A percentile compares a stretch with the other conserved stretches of the same genome.
Evolutionary conservation across 2,113 vertebrate genomes (phyloP).

Genomic region (Python bivittatus): DNA sequence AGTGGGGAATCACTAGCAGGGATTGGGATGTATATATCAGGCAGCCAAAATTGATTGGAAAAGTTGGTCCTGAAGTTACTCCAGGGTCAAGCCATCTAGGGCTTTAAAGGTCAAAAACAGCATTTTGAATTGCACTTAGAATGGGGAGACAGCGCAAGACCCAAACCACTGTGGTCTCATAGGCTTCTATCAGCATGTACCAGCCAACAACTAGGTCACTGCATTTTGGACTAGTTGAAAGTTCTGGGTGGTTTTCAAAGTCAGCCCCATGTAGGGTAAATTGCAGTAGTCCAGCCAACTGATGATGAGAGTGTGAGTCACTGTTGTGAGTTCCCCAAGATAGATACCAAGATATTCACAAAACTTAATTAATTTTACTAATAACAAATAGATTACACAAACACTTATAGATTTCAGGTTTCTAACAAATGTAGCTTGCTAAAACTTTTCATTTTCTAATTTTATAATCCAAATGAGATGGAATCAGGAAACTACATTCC

Average conservation of each 20-base stretch:
- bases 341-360: neutral
- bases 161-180: neutral
- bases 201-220: neutral
- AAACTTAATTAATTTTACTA: neutral
- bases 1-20: too few relatives aligned
- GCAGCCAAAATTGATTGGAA: too few relatives aligned
- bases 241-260: neutral
- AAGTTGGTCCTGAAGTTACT: too few relatives aligned
- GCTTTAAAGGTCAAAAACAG: too few relatives aligned
- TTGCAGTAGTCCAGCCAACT: neutral
- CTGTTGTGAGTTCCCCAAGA: neutral
- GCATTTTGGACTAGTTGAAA: neutral
- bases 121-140: neutral
- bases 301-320: neutral
- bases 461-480: too few relatives aligned
- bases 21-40: too few relatives aligned
- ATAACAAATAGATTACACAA: neutral
- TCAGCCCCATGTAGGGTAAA: neutral
- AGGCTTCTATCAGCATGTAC: neutral
- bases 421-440: neutral
- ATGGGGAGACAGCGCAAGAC: neutral
- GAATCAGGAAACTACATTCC: too few relatives aligned
- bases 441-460: neutral
- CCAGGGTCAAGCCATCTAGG: too few relatives aligned
- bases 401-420: neutral